phyloP scores from a whole-genome alignment of 2,113 vertebrate genomes.

The Caranx melampygus region DNA sequence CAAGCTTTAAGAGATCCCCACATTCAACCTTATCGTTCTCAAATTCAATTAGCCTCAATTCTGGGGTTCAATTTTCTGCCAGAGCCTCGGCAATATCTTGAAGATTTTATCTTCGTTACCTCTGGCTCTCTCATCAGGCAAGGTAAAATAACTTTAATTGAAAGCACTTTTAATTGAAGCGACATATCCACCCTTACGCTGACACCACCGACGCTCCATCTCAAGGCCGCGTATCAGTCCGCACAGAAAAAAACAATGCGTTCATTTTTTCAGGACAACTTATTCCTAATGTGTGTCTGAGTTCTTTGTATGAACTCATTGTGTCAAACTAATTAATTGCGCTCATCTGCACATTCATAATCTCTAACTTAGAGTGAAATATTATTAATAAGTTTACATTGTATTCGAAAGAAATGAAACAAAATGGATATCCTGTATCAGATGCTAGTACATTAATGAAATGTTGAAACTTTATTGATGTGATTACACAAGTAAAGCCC shows the following conservation, averaged over 20 bases:
- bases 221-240: slow-evolving; percentile 9
- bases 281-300: background rate
- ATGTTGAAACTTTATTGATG: background rate
- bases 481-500: background rate
- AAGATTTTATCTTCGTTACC: slow-evolving; percentile 78
- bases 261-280: slow-evolving; percentile 46
- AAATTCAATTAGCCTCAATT: slow-evolving; percentile 83
- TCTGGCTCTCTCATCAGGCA: slow-evolving; percentile 75
- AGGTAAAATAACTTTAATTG: slow-evolving; percentile 83
- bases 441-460: background rate
- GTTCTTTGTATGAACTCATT: slow-evolving; percentile 10
- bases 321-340: slow-evolving; percentile 39
- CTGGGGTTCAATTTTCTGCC: slow-evolving; percentile 77
- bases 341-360: background rate
- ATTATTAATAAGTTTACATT: background rate
- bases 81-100: slow-evolving; percentile 70
- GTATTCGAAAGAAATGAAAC: background rate
- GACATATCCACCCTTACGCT: slow-evolving; percentile 62
- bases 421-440: background rate
- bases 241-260: slow-evolving; percentile 50
- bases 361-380: slow-evolving; percentile 10
- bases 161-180: slow-evolving; percentile 82
- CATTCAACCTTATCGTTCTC: slow-evolving; percentile 78
- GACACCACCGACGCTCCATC: slow-evolving; percentile 36
- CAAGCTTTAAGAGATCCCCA: slow-evolving; percentile 64